These are phyloP conservation scores for Gymnoscopelus braueri DNA, from an alignment of 2,797 vertebrate genomes.

Conservation along the genomic window DNA sequence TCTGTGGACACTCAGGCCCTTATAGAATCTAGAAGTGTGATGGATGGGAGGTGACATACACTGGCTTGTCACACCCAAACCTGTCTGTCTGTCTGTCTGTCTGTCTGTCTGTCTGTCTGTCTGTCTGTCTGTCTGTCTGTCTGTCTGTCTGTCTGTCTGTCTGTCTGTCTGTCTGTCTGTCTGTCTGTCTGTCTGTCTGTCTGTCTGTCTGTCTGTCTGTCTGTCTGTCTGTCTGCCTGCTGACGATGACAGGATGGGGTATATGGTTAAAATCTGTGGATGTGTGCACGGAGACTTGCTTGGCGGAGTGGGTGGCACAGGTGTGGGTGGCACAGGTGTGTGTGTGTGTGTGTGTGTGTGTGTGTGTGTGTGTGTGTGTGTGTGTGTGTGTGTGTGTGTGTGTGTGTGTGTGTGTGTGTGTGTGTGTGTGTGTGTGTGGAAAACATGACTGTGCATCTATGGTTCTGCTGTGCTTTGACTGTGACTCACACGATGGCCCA, in stretches of 20 bases:
- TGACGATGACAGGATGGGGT: constrained; percentile 34
- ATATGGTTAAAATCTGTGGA: constrained; percentile 20
- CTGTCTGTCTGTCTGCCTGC: constrained; percentile 34
- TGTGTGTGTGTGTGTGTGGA: constrained; percentile 1
- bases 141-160: constrained; percentile 30
- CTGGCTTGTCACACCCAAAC: constrained; percentile 55
- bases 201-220: constrained; percentile 31
- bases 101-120: constrained; percentile 7
- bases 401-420: not conserved
- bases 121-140: constrained; percentile 33
- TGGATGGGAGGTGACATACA: constrained; percentile 50
- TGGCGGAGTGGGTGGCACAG: not conserved
- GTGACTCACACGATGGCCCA: constrained; percentile 20
- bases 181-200: constrained; percentile 3
- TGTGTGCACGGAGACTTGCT: constrained; percentile 8
- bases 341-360: constrained; percentile 12
- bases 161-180: not conserved
- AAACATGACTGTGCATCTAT: too few species aligned
- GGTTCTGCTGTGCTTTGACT: constrained; percentile 7
- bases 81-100: not conserved
- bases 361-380: constrained; percentile 15
- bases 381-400: not conserved
- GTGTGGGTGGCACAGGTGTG: not conserved
- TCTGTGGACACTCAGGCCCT: not conserved
- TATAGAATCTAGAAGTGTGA: constrained; percentile 53